Evolutionary conservation across 1,140 invertebrate genomes (phyloP).

Genomic region (Zaprionus davidi): DNA sequence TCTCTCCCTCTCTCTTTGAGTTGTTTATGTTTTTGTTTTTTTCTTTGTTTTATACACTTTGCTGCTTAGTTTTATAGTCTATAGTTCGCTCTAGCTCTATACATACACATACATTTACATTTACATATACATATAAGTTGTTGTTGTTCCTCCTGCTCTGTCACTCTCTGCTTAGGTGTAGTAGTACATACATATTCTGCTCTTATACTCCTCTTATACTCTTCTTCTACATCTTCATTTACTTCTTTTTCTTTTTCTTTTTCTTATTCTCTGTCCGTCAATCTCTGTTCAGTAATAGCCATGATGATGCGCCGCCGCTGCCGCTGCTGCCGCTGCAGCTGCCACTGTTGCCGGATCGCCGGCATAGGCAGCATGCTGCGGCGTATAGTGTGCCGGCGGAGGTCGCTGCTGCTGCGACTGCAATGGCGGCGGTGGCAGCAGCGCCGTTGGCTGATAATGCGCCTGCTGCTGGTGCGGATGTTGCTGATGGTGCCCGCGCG

Average conservation of each 20-base stretch:
- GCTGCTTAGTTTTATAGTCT: constrained; percentile 16
- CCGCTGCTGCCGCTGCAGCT: constrained; percentile 29
- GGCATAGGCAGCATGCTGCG: constrained; percentile 26
- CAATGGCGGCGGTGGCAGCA: constrained; percentile 53
- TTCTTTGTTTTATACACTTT: constrained; percentile 11
- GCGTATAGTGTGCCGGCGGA: constrained; percentile 18
- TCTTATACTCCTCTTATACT: too few species aligned
- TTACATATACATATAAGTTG: constrained; percentile 21
- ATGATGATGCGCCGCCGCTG: constrained; percentile 39
- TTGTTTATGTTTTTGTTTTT: not conserved
- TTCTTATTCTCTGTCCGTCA: constrained; percentile 5
- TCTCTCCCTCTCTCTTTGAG: constrained; percentile 2
- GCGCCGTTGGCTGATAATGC: constrained; percentile 44
- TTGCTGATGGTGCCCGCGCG: constrained; percentile 32
- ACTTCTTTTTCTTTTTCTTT: constrained; percentile 6
- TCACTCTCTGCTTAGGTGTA: not conserved
- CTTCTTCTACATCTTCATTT: constrained; percentile 8
- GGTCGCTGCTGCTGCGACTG: constrained; percentile 51
- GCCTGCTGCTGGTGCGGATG: constrained; percentile 9
- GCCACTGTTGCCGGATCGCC: constrained; percentile 33
- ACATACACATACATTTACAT: constrained; percentile 27
- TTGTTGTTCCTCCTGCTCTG: not conserved
- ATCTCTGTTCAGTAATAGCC: constrained; percentile 43
- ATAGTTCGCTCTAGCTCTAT: constrained; percentile 10
- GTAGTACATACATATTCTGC: constrained; percentile 17